These are phyloP conservation scores for Synanthedon myopaeformis DNA, from an alignment of 2,888 invertebrate species.

Conservation along the genomic window DNA sequence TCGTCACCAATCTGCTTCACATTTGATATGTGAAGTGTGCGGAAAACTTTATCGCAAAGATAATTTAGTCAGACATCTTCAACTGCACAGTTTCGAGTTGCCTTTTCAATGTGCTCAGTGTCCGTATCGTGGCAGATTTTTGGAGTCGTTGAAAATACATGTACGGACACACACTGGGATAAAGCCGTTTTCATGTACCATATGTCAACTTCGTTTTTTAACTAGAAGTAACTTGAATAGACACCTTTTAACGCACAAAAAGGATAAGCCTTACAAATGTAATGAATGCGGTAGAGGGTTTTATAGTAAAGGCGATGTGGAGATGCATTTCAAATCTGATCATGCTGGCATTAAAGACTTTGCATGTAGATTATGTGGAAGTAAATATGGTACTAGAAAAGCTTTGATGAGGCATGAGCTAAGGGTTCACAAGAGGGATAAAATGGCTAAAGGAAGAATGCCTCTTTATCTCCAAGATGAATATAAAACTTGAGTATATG, in stretches of 20 bases:
- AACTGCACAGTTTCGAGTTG: conserved; percentile 29
- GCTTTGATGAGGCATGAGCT: conserved; percentile 43
- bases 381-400: conserved; percentile 40
- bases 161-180: conserved; percentile 38
- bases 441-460: conserved; percentile 39
- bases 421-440: conserved; percentile 41
- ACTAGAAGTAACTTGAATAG: conserved; percentile 43
- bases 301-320: conserved; percentile 32
- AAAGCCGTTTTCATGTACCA: conserved; percentile 40
- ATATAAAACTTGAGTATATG: conserved; percentile 12
- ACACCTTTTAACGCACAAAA: conserved; percentile 38
- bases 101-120: conserved; percentile 38
- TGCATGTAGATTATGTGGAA: conserved; percentile 32
- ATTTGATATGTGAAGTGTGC: conserved; percentile 39
- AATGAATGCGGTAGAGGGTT: conserved; percentile 35
- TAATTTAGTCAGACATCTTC: conserved; percentile 34
- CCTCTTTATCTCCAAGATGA: conserved; percentile 44
- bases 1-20: conserved; percentile 24
- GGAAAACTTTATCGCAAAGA: conserved; percentile 42
- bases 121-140: conserved; percentile 36
- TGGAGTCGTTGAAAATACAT: conserved; percentile 37
- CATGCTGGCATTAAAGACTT: conserved; percentile 40
- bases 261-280: conserved; percentile 37
- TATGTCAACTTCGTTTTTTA: conserved; percentile 31
- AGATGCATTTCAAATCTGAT: conserved; percentile 35